phyloP scores from a whole-genome alignment of 2,888 invertebrate genomes.

The Catocala sponsa region DNA sequence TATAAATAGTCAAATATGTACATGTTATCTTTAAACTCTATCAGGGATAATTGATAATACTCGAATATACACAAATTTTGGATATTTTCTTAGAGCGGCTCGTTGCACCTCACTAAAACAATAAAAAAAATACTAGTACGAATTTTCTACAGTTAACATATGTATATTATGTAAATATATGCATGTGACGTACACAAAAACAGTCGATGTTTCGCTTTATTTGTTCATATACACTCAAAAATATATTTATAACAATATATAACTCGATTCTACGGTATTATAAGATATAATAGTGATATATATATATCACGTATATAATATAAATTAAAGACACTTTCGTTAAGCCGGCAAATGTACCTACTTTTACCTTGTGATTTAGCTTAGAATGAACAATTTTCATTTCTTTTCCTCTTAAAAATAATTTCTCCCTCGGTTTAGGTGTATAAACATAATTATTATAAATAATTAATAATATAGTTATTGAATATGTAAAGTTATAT shows the following conservation, averaged over 20 bases:
- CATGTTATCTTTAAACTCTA: too few relatives aligned
- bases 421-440: slow-evolving; percentile 53
- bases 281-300: slow-evolving; percentile 15
- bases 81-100: neutral
- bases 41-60: neutral
- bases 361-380: slow-evolving; percentile 50
- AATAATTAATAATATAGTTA: slow-evolving; percentile 55
- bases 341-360: slow-evolving; percentile 53
- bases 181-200: slow-evolving; percentile 11
- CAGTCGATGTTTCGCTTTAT: slow-evolving; percentile 31
- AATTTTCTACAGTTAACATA: slow-evolving; percentile 19
- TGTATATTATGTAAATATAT: slow-evolving; percentile 21
- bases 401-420: slow-evolving; percentile 48
- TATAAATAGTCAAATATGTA: too few relatives aligned
- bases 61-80: neutral
- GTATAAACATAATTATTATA: slow-evolving; percentile 56
- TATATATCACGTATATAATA: slow-evolving; percentile 10
- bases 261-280: slow-evolving; percentile 8
- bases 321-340: slow-evolving; percentile 48
- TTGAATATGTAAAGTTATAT: slow-evolving; percentile 57
- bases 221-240: slow-evolving; percentile 28
- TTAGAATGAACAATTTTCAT: slow-evolving; percentile 46
- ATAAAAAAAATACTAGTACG: slow-evolving; percentile 25
- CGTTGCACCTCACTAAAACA: slow-evolving; percentile 43
- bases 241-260: slow-evolving; percentile 17